Conservation (phyloP, 35 echinoderm and acorn worm species). For the Eucidaris tribuloides region DNA sequence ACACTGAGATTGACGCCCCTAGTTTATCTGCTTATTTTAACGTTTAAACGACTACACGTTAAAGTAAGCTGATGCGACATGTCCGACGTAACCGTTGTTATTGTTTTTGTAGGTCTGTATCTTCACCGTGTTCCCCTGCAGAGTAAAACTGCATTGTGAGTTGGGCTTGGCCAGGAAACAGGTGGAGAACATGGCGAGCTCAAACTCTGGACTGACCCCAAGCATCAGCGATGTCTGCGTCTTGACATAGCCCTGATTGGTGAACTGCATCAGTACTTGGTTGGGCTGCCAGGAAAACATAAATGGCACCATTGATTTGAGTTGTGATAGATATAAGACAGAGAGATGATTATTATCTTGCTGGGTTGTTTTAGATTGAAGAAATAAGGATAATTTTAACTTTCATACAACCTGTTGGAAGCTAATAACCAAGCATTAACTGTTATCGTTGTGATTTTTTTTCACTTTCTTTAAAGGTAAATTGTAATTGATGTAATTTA, state of each 20-base stretch:
- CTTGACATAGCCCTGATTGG: constrained; percentile 55
- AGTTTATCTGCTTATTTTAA: too few species aligned
- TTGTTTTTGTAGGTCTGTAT: constrained; percentile 59
- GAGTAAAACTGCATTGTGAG: constrained; percentile 19
- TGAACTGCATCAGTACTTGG: constrained; percentile 68
- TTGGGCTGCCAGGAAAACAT: constrained; percentile 37
- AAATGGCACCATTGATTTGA: too few species aligned
- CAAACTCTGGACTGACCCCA: constrained; percentile 90
- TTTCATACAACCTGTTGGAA: too few species aligned
- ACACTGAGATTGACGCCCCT: too few species aligned
- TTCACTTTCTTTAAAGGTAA: too few species aligned
- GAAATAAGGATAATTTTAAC: too few species aligned
- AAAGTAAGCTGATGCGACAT: constrained; percentile 76
- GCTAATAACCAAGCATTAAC: too few species aligned
- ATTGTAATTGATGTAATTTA: too few species aligned
- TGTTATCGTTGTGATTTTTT: too few species aligned
- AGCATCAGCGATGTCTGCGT: constrained; percentile 58
- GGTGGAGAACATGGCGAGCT: constrained; percentile 77
- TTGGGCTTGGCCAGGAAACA: constrained; percentile 63
- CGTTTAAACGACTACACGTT: constrained; percentile 39
- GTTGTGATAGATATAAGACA: not conserved
- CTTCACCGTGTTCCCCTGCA: constrained; percentile 33
- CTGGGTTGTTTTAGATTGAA: too few species aligned
- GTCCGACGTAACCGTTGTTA: constrained; percentile 30
- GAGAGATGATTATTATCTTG: too few species aligned